Conservation (phyloP, 53 echinoderm and acorn worm species). For the Crossaster papposus region DNA sequence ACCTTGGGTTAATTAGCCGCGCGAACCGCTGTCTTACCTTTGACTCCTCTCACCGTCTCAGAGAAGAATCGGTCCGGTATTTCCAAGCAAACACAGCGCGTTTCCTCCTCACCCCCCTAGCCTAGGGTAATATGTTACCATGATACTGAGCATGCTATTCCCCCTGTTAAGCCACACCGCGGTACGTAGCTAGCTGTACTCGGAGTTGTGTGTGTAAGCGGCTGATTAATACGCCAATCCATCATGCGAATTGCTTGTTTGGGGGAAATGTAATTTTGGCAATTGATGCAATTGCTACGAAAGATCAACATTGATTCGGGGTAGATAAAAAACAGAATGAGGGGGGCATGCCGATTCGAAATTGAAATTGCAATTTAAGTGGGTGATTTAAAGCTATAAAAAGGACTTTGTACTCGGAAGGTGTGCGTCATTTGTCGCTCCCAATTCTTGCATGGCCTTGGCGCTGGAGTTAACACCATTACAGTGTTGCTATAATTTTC, state of each 20-base stretch:
- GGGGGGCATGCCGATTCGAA: not conserved
- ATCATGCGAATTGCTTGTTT: constrained; percentile 43
- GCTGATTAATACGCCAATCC: constrained; percentile 39
- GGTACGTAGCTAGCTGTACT: not conserved
- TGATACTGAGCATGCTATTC: not conserved
- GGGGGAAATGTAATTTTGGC: constrained; percentile 38
- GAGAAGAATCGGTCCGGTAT: not conserved
- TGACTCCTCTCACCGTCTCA: not conserved
- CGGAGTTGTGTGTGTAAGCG: not conserved
- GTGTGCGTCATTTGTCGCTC: not conserved
- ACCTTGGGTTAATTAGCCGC: constrained; percentile 8
- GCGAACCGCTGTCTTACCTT: not conserved
- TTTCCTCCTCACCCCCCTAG: not conserved
- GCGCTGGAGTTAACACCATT: not conserved
- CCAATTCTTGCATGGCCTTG: not conserved
- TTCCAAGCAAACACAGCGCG: constrained; percentile 4
- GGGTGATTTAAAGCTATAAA: not conserved
- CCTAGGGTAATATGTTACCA: constrained; percentile 4
- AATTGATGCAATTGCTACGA: constrained; percentile 26
- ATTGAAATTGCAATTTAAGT: constrained; percentile 9
- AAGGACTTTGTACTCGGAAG: not conserved
- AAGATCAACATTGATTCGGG: constrained; percentile 16
- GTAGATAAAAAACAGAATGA: not conserved
- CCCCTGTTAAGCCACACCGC: not conserved
- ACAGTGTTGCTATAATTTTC: too few species aligned